Evolutionary conservation across 2,888 invertebrate species (phyloP).

Genomic region (Cheilosia grossa): DNA sequence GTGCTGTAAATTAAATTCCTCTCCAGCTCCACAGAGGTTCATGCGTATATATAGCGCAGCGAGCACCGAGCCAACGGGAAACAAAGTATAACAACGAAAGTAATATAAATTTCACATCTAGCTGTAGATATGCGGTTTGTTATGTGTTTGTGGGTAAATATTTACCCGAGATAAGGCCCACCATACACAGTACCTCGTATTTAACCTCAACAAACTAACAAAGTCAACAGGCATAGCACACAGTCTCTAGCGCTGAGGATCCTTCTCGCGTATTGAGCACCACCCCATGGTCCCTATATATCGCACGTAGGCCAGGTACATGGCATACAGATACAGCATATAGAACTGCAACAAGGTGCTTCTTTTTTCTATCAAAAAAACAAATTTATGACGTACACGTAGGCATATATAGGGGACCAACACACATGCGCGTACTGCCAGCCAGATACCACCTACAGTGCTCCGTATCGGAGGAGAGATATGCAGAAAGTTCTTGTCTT

Average conservation of each 20-base stretch:
- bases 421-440: slow-evolving; percentile 37
- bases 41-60: slow-evolving; percentile 13
- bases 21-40: slow-evolving; percentile 18
- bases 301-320: slow-evolving; percentile 32
- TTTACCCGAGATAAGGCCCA: slow-evolving; percentile 64
- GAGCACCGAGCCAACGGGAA: slow-evolving; percentile 3
- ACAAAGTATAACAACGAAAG: slow-evolving; percentile 35
- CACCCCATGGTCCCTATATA: slow-evolving; percentile 17
- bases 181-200: slow-evolving; percentile 39
- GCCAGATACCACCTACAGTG: slow-evolving; percentile 8
- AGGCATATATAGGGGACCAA: slow-evolving; percentile 41
- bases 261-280: slow-evolving; percentile 15
- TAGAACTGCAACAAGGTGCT: slow-evolving; percentile 6
- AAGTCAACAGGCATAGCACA: slow-evolving; percentile 47
- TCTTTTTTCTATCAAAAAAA: slow-evolving; percentile 12
- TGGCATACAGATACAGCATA: not conserved
- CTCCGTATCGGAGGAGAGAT: slow-evolving; percentile 64
- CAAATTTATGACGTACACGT: slow-evolving; percentile 62
- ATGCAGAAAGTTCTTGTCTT: slow-evolving; percentile 74
- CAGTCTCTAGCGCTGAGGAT: slow-evolving; percentile 25
- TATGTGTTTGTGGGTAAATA: slow-evolving; percentile 63
- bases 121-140: slow-evolving; percentile 35
- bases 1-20: slow-evolving; percentile 38
- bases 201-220: slow-evolving; percentile 39
- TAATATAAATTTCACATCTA: slow-evolving; percentile 29